phyloP scores from a whole-genome alignment of 2,888 invertebrate genomes.

The Trichogramma evanescens region DNA sequence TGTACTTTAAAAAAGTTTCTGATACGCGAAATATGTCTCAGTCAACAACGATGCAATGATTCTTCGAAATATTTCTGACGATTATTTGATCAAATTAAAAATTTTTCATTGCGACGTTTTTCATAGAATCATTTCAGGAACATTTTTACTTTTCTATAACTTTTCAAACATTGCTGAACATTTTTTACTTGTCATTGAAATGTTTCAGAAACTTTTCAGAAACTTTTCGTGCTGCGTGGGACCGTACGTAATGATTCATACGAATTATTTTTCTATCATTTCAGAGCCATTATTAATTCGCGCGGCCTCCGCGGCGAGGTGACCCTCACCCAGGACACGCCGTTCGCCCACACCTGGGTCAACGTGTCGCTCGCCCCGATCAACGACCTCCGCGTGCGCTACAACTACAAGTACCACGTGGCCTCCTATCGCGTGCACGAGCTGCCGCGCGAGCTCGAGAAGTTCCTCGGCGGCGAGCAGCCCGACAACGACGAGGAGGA shows the following conservation, averaged over 20 bases:
- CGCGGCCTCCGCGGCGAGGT: constrained; percentile 77
- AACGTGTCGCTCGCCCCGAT: constrained; percentile 64
- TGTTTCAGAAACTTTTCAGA: neutral
- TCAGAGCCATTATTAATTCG: constrained; percentile 64
- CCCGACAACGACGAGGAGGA: constrained; percentile 42
- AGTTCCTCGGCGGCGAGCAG: constrained; percentile 43
- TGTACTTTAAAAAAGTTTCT: too few species aligned
- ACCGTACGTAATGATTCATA: neutral
- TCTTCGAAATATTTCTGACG: too few species aligned
- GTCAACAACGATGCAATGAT: too few species aligned
- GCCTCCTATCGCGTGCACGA: constrained; percentile 65
- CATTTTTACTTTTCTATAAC: too few species aligned
- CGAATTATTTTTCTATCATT: constrained; percentile 21
- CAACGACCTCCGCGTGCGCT: constrained; percentile 61
- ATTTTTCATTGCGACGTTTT: too few species aligned
- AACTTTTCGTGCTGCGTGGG: neutral
- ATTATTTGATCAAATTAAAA: too few species aligned
- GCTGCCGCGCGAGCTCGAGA: constrained; percentile 59
- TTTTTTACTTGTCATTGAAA: neutral
- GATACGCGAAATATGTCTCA: too few species aligned
- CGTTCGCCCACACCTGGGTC: constrained; percentile 76
- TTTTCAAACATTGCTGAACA: neutral
- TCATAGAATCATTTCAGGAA: too few species aligned
- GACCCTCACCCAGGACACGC: constrained; percentile 70
- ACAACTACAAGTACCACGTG: constrained; percentile 68